A percentile compares a stretch with the other conserved stretches of the same genome.
phyloP scores from a whole-genome alignment of 2,888 invertebrate species.

The Trimorus sp. region DNA sequence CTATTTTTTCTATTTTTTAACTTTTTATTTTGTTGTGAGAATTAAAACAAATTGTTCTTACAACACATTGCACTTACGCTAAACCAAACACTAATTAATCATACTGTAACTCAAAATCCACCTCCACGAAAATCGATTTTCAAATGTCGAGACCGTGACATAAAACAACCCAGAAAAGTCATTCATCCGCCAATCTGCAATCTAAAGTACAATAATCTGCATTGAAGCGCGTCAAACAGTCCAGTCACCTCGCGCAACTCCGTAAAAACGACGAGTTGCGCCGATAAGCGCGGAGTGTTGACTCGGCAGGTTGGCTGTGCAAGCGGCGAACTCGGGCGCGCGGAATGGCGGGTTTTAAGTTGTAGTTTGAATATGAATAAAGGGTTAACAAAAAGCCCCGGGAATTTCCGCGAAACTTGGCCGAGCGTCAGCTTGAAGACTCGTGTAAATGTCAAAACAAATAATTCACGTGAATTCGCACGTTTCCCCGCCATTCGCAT shows the following conservation, averaged over 20 bases:
- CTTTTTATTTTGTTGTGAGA: too few relatives aligned
- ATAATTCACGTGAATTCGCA: slow-evolving; percentile 52
- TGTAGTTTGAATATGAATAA: slow-evolving; percentile 50
- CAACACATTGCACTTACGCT: too few relatives aligned
- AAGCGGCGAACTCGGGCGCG: neutral
- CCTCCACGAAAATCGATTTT: too few relatives aligned
- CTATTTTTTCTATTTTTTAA: too few relatives aligned
- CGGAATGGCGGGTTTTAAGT: slow-evolving; percentile 27
- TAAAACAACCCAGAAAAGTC: too few relatives aligned
- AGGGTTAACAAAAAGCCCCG: slow-evolving; percentile 43
- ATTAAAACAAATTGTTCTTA: too few relatives aligned
- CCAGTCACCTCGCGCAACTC: neutral
- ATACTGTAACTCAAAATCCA: too few relatives aligned
- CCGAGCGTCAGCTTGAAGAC: slow-evolving; percentile 48
- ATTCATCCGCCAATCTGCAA: too few relatives aligned
- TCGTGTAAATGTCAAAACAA: slow-evolving; percentile 61
- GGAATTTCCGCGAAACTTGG: slow-evolving; percentile 35
- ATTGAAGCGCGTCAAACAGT: too few relatives aligned
- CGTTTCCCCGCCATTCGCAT: slow-evolving; percentile 25
- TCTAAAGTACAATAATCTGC: too few relatives aligned
- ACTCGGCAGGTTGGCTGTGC: slow-evolving; percentile 21
- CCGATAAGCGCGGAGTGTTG: neutral
- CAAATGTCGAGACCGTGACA: too few relatives aligned
- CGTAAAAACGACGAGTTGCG: neutral
- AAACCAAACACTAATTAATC: too few relatives aligned